Evolutionary conservation across 2,888 invertebrate genomes (phyloP).

Genomic region (Tachystola acroxantha): DNA sequence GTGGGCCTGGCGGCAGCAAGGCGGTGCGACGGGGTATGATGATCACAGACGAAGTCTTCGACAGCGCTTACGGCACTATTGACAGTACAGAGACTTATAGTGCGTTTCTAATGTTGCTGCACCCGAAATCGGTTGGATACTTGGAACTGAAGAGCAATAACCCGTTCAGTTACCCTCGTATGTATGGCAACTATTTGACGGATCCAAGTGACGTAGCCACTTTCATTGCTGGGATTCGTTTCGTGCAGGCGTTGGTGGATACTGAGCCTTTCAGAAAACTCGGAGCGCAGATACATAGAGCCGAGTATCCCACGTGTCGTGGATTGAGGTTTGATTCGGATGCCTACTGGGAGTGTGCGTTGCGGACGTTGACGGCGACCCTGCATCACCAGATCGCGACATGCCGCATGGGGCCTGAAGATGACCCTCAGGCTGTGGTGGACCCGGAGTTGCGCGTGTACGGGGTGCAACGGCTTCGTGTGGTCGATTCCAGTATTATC

Average conservation of each 20-base stretch:
- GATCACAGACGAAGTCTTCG: constrained; percentile 57
- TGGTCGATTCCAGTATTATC: constrained; percentile 75
- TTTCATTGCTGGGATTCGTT: constrained; percentile 78
- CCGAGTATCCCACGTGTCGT: constrained; percentile 80
- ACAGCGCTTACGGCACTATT: constrained; percentile 58
- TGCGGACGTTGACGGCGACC: constrained; percentile 78
- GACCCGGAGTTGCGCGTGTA: constrained; percentile 76
- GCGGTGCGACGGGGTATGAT: constrained; percentile 59
- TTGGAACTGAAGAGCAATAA: constrained; percentile 80
- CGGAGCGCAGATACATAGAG: constrained; percentile 71
- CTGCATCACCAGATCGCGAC: constrained; percentile 83
- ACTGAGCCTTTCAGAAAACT: constrained; percentile 71
- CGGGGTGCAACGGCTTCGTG: constrained; percentile 64
- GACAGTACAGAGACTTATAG: constrained; percentile 69
- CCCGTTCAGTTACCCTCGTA: constrained; percentile 80
- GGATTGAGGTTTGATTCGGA: constrained; percentile 67
- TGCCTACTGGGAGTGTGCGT: constrained; percentile 82
- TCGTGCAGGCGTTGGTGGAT: constrained; percentile 61
- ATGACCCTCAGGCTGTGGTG: constrained; percentile 80
- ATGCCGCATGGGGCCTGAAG: constrained; percentile 81
- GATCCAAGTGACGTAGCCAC: constrained; percentile 80
- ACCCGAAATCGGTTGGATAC: constrained; percentile 83
- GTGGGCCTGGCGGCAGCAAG: constrained; percentile 50
- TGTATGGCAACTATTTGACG: constrained; percentile 83
- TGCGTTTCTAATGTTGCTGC: constrained; percentile 80